phyloP scores from a whole-genome alignment of 2,797 vertebrate genomes.

The Crypturellus tataupa region DNA sequence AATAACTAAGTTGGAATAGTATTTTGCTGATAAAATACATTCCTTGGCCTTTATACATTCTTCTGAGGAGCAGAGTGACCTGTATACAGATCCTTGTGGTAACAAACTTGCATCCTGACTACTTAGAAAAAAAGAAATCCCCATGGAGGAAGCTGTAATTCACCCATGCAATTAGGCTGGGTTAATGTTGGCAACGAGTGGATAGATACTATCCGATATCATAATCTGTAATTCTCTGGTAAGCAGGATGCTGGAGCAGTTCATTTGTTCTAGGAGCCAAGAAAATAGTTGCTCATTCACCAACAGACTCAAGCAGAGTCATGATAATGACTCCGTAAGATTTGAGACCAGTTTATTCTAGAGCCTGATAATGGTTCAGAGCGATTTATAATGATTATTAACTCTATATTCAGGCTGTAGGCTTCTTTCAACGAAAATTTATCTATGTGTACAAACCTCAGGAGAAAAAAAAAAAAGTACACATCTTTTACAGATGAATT shows the following conservation, averaged over 20 bases:
- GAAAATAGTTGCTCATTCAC: neutral
- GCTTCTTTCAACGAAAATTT: slow-evolving; percentile 18
- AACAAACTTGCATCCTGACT: neutral
- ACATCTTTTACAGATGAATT: slow-evolving; percentile 10
- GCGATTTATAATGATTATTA: neutral
- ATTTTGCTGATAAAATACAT: slow-evolving; percentile 6
- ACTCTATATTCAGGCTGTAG: neutral
- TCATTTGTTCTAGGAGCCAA: slow-evolving; percentile 6
- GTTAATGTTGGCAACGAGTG: neutral
- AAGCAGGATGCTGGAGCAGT: slow-evolving; percentile 20
- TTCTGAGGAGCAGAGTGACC: neutral
- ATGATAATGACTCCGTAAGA: neutral
- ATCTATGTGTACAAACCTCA: slow-evolving; percentile 7
- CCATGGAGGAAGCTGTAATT: slow-evolving; percentile 33
- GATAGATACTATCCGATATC: neutral
- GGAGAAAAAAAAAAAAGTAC: slow-evolving; percentile 4
- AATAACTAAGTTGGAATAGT: neutral
- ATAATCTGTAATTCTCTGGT: slow-evolving; percentile 42
- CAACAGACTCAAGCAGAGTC: neutral
- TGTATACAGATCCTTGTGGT: neutral
- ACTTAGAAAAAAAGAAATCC: neutral
- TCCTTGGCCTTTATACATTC: neutral
- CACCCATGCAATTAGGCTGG: slow-evolving; percentile 27
- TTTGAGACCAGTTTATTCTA: neutral
- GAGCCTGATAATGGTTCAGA: neutral